phyloP scores from a whole-genome alignment of 2,888 invertebrate species.

The Cheilosia grossa region DNA sequence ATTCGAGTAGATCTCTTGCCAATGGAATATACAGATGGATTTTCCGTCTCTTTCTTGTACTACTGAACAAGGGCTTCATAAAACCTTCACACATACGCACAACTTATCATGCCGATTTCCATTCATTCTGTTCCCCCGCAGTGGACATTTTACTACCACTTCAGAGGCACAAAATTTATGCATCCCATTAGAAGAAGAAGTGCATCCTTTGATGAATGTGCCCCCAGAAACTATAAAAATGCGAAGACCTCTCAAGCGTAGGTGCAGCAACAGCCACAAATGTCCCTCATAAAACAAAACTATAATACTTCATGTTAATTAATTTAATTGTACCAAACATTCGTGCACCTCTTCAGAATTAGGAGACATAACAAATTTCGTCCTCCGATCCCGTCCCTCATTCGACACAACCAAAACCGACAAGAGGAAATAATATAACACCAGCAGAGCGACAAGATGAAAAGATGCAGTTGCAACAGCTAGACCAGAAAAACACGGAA shows the following conservation, averaged over 20 bases:
- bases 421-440: constrained; percentile 71
- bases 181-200: constrained; percentile 37
- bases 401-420: constrained; percentile 5
- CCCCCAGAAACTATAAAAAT: constrained; percentile 26
- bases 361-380: constrained; percentile 48
- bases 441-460: constrained; percentile 74
- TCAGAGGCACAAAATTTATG: constrained; percentile 40
- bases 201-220: constrained; percentile 48
- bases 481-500: constrained; percentile 74
- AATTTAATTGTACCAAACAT: constrained; percentile 65
- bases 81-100: background rate
- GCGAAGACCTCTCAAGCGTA: constrained; percentile 37
- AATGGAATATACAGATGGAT: too few species aligned
- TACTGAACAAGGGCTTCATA: background rate
- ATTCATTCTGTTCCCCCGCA: background rate
- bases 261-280: constrained; percentile 56
- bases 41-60: too few species aligned
- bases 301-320: constrained; percentile 57
- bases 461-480: constrained; percentile 62
- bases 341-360: constrained; percentile 61
- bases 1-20: too few species aligned
- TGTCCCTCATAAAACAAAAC: constrained; percentile 57
- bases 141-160: constrained; percentile 16
- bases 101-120: constrained; percentile 6
- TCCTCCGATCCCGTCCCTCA: background rate